phyloP scores from a whole-genome alignment of 2,113 vertebrate genomes.

The Pampusana beccarii region DNA sequence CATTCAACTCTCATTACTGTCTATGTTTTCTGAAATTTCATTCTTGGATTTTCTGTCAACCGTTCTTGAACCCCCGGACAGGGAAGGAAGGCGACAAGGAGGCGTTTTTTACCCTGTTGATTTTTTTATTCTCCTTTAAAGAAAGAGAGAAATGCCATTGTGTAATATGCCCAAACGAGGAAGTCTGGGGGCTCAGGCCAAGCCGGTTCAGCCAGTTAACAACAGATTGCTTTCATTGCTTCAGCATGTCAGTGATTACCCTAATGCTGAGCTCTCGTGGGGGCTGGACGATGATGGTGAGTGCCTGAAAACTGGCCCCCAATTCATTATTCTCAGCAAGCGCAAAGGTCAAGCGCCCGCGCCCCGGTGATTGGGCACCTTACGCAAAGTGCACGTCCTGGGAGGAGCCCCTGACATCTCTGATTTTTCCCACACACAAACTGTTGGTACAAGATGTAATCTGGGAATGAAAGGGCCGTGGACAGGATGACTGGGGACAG shows the following conservation, averaged over 20 bases:
- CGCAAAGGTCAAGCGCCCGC: slow-evolving; percentile 43
- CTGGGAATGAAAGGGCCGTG: slow-evolving; percentile 24
- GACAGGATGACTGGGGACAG: slow-evolving; percentile 54
- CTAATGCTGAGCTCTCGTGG: background rate
- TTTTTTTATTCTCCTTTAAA: background rate
- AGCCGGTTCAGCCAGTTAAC: background rate
- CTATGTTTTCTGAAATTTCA: background rate
- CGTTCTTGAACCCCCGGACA: background rate
- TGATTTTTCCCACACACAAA: slow-evolving; percentile 73
- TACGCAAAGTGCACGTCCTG: slow-evolving; percentile 36
- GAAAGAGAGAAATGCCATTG: background rate
- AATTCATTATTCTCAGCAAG: slow-evolving; percentile 63
- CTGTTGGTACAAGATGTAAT: slow-evolving; percentile 62
- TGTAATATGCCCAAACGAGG: background rate
- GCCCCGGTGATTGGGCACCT: slow-evolving; percentile 54
- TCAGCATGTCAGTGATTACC: slow-evolving; percentile 10
- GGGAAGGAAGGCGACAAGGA: background rate
- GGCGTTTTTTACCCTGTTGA: background rate
- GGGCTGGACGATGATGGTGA: slow-evolving; percentile 31
- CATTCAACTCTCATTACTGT: background rate
- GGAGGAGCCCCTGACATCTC: slow-evolving; percentile 62
- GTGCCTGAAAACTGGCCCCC: slow-evolving; percentile 26
- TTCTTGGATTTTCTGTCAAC: background rate
- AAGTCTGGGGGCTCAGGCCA: background rate
- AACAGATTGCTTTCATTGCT: slow-evolving; percentile 40